Evolutionary conservation across 2,113 vertebrate species (phyloP).

Genomic region (Psettodes erumei): DNA sequence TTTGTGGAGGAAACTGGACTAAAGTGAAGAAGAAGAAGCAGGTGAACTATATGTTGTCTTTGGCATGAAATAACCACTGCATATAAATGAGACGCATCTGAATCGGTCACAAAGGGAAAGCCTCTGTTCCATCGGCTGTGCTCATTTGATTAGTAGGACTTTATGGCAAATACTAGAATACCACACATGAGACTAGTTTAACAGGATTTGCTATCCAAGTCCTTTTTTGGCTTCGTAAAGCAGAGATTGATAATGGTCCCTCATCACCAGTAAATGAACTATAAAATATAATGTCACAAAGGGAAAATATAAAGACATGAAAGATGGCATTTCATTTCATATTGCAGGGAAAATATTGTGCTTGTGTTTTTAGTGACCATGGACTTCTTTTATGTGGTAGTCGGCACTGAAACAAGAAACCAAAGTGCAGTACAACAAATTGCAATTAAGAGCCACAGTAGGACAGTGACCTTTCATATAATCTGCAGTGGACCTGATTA

Average conservation of each 20-base stretch:
- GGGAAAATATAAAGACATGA: slow-evolving; percentile 41
- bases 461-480: slow-evolving; percentile 18
- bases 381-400: slow-evolving; percentile 31
- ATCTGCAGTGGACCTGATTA: slow-evolving; percentile 11
- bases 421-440: neutral
- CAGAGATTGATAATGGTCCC: slow-evolving; percentile 53
- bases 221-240: slow-evolving; percentile 38
- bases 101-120: slow-evolving; percentile 39
- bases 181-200: slow-evolving; percentile 58
- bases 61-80: neutral
- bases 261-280: slow-evolving; percentile 52
- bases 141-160: slow-evolving; percentile 48
- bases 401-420: slow-evolving; percentile 6
- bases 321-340: slow-evolving; percentile 44
- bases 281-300: slow-evolving; percentile 57
- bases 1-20: neutral
- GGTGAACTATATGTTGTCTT: neutral
- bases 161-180: slow-evolving; percentile 41
- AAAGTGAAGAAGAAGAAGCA: neutral
- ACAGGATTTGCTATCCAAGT: slow-evolving; percentile 32
- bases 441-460: neutral
- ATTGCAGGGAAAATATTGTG: slow-evolving; percentile 37
- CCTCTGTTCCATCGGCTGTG: slow-evolving; percentile 21
- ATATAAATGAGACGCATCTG: slow-evolving; percentile 6
- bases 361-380: slow-evolving; percentile 38